Evolutionary conservation across 2,888 invertebrate species (phyloP).

Genomic region (Agrenia bidenticulata): DNA sequence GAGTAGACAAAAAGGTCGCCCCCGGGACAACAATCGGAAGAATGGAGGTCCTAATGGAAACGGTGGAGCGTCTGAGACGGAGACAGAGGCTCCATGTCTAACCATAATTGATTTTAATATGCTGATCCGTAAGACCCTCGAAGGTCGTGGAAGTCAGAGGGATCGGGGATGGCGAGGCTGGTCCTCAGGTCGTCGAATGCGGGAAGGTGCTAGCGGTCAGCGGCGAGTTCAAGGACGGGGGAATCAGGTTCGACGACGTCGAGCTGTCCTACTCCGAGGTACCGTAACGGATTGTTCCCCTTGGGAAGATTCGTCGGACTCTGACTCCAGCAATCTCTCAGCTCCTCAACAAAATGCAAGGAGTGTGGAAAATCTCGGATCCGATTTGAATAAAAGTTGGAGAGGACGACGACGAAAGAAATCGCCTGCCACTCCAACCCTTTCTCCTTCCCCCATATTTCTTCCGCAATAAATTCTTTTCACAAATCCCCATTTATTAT

Average conservation of each 20-base stretch:
- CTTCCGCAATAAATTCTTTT: constrained; percentile 13
- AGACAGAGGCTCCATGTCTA: constrained; percentile 65
- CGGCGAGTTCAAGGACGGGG: not conserved
- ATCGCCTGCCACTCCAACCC: constrained; percentile 18
- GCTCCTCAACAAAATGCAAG: too few relatives aligned
- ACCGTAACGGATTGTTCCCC: constrained; percentile 51
- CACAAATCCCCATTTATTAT: too few relatives aligned
- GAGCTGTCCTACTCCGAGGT: constrained; percentile 43
- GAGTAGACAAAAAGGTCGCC: constrained; percentile 22
- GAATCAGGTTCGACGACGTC: constrained; percentile 35
- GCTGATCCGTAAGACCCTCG: constrained; percentile 65
- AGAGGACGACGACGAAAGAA: not conserved
- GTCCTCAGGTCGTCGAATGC: constrained; percentile 9
- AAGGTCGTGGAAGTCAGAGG: constrained; percentile 47
- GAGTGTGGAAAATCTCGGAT: not conserved
- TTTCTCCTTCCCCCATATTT: constrained; percentile 21
- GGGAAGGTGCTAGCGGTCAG: not conserved
- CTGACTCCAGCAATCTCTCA: constrained; percentile 20
- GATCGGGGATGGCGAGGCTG: constrained; percentile 41
- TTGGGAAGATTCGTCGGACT: constrained; percentile 45
- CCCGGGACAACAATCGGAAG: constrained; percentile 5
- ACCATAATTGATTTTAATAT: constrained; percentile 73
- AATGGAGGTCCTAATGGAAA: too few relatives aligned
- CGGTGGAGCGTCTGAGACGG: constrained; percentile 48
- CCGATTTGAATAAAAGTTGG: not conserved